Conservation (phyloP, 2,888 invertebrate genomes). For the Pinctada fucata region DNA sequence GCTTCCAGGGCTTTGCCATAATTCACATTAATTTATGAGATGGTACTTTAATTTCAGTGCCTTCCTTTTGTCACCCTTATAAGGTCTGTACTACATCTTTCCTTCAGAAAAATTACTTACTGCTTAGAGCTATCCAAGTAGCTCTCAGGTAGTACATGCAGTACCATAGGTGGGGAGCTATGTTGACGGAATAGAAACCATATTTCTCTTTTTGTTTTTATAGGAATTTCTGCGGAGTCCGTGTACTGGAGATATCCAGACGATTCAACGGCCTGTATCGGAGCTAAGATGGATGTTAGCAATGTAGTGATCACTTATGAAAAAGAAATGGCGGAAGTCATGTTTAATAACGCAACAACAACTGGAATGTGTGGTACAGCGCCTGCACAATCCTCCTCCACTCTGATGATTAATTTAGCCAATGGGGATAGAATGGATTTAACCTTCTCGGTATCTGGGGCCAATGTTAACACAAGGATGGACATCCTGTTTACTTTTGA, state of each 20-base stretch:
- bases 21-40: no score
- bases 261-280: slow-evolving; percentile 12
- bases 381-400: neutral
- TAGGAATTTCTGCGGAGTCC: neutral
- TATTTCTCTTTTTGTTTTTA: neutral
- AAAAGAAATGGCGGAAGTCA: neutral
- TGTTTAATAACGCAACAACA: neutral
- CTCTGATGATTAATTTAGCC: neutral
- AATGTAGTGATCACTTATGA: neutral
- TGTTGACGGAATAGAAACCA: no score
- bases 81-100: no score
- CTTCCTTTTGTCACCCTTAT: no score
- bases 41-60: no score
- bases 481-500: slow-evolving; percentile 20
- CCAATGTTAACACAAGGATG: neutral
- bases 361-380: neutral
- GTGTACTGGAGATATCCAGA: slow-evolving; percentile 6
- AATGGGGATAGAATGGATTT: slow-evolving; percentile 3
- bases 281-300: slow-evolving; percentile 17
- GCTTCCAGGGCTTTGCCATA: no score
- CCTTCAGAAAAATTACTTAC: no score
- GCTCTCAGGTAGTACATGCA: no score
- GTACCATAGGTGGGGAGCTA: no score
- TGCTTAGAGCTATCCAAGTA: no score
- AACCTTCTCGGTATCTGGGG: neutral